Percentiles rank a stretch among this genome's conserved stretches.
These are phyloP conservation scores for Synanceia verrucosa DNA, from an alignment of 2,797 vertebrate species.

Conservation along the genomic window DNA sequence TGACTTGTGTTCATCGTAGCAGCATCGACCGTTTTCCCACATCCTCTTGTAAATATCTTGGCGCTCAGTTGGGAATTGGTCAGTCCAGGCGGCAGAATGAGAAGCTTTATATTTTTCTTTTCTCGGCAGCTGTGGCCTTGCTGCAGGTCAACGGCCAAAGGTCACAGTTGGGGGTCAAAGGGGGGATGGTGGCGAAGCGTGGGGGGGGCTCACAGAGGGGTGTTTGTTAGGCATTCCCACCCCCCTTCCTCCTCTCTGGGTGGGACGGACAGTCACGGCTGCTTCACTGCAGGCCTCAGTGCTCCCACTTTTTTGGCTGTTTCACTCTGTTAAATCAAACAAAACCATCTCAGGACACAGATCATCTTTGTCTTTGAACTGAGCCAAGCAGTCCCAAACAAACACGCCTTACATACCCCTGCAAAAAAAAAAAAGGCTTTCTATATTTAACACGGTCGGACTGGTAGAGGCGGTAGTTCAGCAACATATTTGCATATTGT, in stretches of 20 bases:
- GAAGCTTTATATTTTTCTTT: constrained; percentile 75
- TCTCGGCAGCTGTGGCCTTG: constrained; percentile 82
- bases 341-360: constrained; percentile 48
- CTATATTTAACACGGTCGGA: constrained; percentile 3
- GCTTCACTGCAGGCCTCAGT: constrained; percentile 65
- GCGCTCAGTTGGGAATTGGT: constrained; percentile 55
- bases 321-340: constrained; percentile 66
- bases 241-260: constrained; percentile 15
- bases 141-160: constrained; percentile 76
- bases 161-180: constrained; percentile 73
- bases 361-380: constrained; percentile 54
- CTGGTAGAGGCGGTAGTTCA: background rate
- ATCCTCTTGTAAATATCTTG: constrained; percentile 49
- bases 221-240: constrained; percentile 76
- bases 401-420: background rate
- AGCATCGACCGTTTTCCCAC: constrained; percentile 42
- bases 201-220: constrained; percentile 75
- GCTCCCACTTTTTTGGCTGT: constrained; percentile 73
- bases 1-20: background rate
- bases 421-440: background rate
- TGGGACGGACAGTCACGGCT: constrained; percentile 67
- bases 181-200: constrained; percentile 49
- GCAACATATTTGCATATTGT: constrained; percentile 16
- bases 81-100: constrained; percentile 56
- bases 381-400: constrained; percentile 25